A percentile compares a stretch with the other conserved stretches of the same genome.
Conservation (phyloP, 2,888 invertebrate species). For the Andrena hattorfiana region DNA sequence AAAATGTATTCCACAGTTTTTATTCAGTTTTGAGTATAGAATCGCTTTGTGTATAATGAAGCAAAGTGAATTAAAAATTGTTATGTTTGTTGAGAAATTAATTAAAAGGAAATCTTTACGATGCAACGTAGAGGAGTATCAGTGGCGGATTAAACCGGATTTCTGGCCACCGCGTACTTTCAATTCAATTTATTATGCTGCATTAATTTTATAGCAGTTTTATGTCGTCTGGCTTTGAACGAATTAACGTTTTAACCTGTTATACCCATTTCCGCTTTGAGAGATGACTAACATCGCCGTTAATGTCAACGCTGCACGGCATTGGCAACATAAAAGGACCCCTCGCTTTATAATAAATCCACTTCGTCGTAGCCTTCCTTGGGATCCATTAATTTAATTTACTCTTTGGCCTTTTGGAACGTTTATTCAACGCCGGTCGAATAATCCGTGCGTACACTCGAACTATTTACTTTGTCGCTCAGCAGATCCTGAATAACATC, state of each 20-base stretch:
- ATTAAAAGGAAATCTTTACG: neutral
- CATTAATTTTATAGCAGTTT: neutral
- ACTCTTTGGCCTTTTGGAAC: conserved; percentile 23
- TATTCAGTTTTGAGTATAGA: neutral
- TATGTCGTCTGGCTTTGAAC: neutral
- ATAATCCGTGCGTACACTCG: conserved; percentile 28
- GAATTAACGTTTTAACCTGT: neutral
- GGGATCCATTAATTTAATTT: conserved; percentile 43
- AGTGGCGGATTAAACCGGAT: no score
- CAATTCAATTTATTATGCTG: neutral
- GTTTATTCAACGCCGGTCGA: conserved; percentile 44
- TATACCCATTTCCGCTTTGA: neutral
- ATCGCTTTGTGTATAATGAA: neutral
- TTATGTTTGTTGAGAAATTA: neutral
- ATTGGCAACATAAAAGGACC: neutral
- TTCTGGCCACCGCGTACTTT: no score
- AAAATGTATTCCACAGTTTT: neutral
- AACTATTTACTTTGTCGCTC: conserved; percentile 46
- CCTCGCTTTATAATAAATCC: conserved; percentile 7
- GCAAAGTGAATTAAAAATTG: no score
- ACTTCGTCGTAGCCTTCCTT: neutral
- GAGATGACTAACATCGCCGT: conserved; percentile 11
- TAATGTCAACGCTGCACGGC: neutral
- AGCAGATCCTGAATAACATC: conserved; percentile 40
- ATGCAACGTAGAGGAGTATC: no score